A percentile compares a stretch with the other conserved stretches of the same genome.
Evolutionary conservation across 2,888 invertebrate species (phyloP).

Genomic region (Diploptera punctata): DNA sequence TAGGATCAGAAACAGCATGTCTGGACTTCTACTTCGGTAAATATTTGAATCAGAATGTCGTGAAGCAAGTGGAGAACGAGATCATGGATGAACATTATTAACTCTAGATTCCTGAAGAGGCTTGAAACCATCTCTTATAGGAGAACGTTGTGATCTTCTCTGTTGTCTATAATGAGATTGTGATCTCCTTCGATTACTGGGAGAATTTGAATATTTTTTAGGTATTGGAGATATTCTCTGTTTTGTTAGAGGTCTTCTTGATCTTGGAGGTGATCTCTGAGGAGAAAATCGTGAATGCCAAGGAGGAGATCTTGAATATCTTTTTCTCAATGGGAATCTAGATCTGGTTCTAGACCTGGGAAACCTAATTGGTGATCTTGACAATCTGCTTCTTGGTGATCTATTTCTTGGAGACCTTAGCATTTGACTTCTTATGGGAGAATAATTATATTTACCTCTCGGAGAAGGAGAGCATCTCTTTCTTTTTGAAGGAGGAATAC

Average conservation of each 20-base stretch:
- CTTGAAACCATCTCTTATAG: too few relatives aligned
- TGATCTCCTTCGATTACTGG: constrained; percentile 5
- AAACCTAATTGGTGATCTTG: constrained; percentile 19
- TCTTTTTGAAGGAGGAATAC: not conserved
- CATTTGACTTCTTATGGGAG: not conserved
- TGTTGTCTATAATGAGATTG: constrained; percentile 11
- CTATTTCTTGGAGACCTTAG: constrained; percentile 26
- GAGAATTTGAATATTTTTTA: constrained; percentile 7
- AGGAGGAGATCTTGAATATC: constrained; percentile 7
- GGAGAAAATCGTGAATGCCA: constrained; percentile 2
- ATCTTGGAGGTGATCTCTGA: not conserved
- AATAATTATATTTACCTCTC: constrained; percentile 19
- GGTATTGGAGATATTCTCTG: not conserved
- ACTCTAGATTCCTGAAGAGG: not conserved
- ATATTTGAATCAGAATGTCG: not conserved
- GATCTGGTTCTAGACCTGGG: constrained; percentile 5
- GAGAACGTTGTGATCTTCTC: not conserved
- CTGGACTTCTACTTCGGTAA: not conserved
- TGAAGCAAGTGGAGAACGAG: not conserved
- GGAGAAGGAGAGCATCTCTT: constrained; percentile 16
- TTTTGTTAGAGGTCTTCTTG: not conserved
- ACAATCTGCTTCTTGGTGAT: too few relatives aligned
- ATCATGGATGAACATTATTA: constrained; percentile 5
- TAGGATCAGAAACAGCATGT: constrained; percentile 18
- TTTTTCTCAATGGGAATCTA: constrained; percentile 1